These are phyloP conservation scores for Aleiodes testaceus DNA, from an alignment of 2,888 invertebrate species.

Conservation along the genomic window DNA sequence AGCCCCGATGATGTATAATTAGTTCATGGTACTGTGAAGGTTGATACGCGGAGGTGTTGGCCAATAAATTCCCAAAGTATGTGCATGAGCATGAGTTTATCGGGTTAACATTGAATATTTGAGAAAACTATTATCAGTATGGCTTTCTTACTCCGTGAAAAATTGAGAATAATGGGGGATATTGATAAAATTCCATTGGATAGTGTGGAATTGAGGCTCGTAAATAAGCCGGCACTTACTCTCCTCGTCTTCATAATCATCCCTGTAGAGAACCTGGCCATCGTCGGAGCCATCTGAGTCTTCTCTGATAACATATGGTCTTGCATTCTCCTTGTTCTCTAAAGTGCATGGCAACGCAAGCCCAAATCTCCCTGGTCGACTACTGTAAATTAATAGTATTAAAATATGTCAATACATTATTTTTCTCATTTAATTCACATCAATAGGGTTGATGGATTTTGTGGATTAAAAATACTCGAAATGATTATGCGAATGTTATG, in stretches of 20 bases:
- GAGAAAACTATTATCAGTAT: neutral
- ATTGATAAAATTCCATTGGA: too few relatives aligned
- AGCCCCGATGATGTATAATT: slow-evolving; percentile 64
- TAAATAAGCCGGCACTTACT: too few relatives aligned
- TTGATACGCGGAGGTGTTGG: slow-evolving; percentile 50
- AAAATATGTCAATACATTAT: neutral
- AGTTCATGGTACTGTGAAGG: slow-evolving; percentile 63
- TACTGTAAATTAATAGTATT: slow-evolving; percentile 74
- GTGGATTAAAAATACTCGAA: neutral
- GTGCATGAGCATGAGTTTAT: neutral
- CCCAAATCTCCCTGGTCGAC: slow-evolving; percentile 86
- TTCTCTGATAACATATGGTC: slow-evolving; percentile 84
- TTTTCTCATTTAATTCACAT: neutral
- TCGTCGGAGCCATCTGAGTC: slow-evolving; percentile 77
- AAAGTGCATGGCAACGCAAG: slow-evolving; percentile 82
- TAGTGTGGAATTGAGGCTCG: too few relatives aligned
- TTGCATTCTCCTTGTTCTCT: slow-evolving; percentile 92
- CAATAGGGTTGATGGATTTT: neutral
- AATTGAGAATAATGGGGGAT: too few relatives aligned
- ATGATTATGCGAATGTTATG: slow-evolving; percentile 38
- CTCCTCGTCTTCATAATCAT: slow-evolving; percentile 81
- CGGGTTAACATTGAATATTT: neutral
- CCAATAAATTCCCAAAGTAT: slow-evolving; percentile 28
- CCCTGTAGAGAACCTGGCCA: slow-evolving; percentile 82
- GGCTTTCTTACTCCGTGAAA: too few relatives aligned